Base-by-base conservation (phyloP, 1,140 invertebrate genomes). In the Lycorma delicatula region DNA sequence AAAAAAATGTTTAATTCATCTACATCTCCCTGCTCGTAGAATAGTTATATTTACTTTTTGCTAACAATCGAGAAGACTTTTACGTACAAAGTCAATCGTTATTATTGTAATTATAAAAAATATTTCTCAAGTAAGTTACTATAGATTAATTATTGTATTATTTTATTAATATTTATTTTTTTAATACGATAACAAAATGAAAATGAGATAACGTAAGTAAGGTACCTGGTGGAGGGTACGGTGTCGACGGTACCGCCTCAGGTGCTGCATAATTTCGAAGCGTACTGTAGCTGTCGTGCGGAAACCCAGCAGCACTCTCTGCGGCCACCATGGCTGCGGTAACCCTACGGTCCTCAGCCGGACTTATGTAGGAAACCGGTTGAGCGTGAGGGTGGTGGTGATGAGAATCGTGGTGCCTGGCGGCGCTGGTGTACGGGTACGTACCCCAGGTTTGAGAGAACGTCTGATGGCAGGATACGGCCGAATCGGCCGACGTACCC, bases 181-280 rank as follows among this genome's bases (percentile, higher is more conserved):
- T n/a, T n/a, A n/a, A n/a, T n/a, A n/a, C n/a, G n/a, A n/a, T n/a
- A n/a, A n/a, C n/a, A n/a, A n/a, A n/a, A n/a, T n/a, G n/a, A n/a
- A n/a, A n/a, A n/a, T n/a, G n/a, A n/a, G n/a, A n/a, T n/a, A n/a
- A n/a, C n/a, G n/a, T n/a, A n/a, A n/a, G n/a, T 38, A 12, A 71
- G 76, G 75, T 81, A 80, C 86, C 85, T 81, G 86, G 81, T 70
- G 86, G 83, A 65, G 86, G 83, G 65, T 89, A 90, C 1, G 86
- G 85, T 59, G 84, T 85, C 56, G 86, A 83, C 18, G 85, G 81
- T 56, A 89, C 85, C 12, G 83, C 78, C 64, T 89, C 86, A 1
- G 85, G 80, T 20, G 79, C 79, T 25, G 74, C 77, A 66, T 89
- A 89, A 73, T 84, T 87, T 63, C 86, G 78, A 9, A 89, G 77